Evolutionary conservation across 2,888 invertebrate species (phyloP), one percentile per base, ranked within the genome.

Genomic region (Thecophora atra): DNA sequence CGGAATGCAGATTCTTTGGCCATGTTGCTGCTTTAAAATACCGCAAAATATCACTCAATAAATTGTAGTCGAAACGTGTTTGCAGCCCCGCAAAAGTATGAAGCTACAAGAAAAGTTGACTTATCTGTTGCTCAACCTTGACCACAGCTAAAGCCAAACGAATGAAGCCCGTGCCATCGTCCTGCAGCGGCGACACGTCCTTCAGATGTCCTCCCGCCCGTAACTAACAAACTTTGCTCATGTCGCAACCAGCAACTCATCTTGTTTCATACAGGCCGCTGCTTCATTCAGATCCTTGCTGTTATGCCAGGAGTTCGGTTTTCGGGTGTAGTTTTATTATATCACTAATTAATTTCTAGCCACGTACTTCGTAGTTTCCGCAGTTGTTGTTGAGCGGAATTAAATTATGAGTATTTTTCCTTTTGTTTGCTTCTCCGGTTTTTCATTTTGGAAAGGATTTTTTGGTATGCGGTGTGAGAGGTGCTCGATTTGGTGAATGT

Each of bases 341-440:
- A 63, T 51, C 63, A 63, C 70, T 70, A 70, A 70, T 70, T 70
- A 70, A 70, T 70, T 70, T 70, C 63, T 52, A 42, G 52, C 70
- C 70, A 70, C 63, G 70, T 70, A 62, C 62, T 70, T 63, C 47
- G 62, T 51, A 17, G 8, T 67, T 30, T 28, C 19, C 37, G 42
- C 37, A 13, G 67, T 58, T 58, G 11, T 7, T 24, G 58, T 24
- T 58, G n/a, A 44, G 24, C 56, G n/a, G 8, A 42, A 26, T 24
- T 44, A 67, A 67, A 67, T 67, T 56, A 67, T 67, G 52, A n/a
- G 44, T 24, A 51, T 51, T 52, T 51, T 66, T 52, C 28, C n/a
- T 66, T 30, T 62, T n/a, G 47, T n/a, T 47, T n/a, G 13, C 47
- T 47, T n/a, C 47, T 47, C 47, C 15, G 11, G 13, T 5, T n/a